Base-by-base conservation (phyloP, 2,113 vertebrate genomes). In the Rhabdomys dilectus region DNA sequence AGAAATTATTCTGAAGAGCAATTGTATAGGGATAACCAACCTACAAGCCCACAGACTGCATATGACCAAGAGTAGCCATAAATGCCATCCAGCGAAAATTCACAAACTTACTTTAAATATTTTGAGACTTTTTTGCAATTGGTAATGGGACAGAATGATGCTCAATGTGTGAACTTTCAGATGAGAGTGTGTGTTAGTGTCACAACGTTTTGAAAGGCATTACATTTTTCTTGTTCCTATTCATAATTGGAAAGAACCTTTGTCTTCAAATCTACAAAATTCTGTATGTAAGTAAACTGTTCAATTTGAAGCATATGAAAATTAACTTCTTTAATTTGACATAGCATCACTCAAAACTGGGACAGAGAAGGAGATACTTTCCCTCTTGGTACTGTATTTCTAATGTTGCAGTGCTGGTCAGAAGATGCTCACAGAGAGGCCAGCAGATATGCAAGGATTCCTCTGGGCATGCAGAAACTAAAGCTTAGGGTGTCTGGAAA, bases 271-370 rank as follows among this genome's bases (percentile, higher is more conserved):
- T 84, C 53, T 1, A 58, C 21, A 66, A 80, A 94, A 68, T 21
- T 3, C 7, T 56, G 7, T 78, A 62, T n/a, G 36, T 85, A 93
- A 96, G 31, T 39, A 80, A 90, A 80, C 0, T 22, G 48, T 36
- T 75, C 80, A 78, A 75, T 48, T 96, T 15, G 68, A 94, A 96
- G 86, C 95, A 93, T 75, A 93, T 68, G 58, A 89, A 88, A 94
- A 76, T 3, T 24, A 88, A 39, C 34, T 34, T 86, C 68, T 36
- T 70, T 70, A 36, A 7, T 70, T 70, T 66, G 11, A 45, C 26
- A 51, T 70, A 39, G 84, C 29, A 72, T 19, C 60, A 60, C 15
- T 7, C 4, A 29, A 66, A 62, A 15, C 36, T 56, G 85, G 66
- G 34, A 29, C 56, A 84, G 26, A 31, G 10, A 62, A 39, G 11